A percentile compares a stretch with the other conserved stretches of the same genome.
phyloP scores from a whole-genome alignment of 2,888 invertebrate species.

The Ecliptopera silaceata region DNA sequence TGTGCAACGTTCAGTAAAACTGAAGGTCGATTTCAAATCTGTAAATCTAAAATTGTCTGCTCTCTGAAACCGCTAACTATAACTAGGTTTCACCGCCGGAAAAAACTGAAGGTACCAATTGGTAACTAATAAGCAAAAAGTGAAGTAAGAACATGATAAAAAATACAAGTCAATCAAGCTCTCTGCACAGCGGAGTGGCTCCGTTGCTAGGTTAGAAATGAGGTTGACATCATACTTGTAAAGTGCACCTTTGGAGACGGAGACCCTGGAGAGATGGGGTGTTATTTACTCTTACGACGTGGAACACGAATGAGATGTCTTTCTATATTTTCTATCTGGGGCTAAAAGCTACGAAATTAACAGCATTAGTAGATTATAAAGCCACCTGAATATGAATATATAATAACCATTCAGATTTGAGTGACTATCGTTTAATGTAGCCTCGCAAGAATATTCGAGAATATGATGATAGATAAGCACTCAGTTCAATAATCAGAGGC shows the following conservation, averaged over 20 bases:
- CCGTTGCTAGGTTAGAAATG: slow-evolving; percentile 19
- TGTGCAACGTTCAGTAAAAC: slow-evolving; percentile 42
- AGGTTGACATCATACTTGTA: slow-evolving; percentile 22
- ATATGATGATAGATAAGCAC: too few species aligned
- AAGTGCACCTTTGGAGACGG: too few species aligned
- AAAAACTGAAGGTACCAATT: slow-evolving; percentile 38
- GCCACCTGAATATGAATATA: too few species aligned
- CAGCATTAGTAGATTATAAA: too few species aligned
- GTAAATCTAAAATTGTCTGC: slow-evolving; percentile 38
- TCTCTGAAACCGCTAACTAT: slow-evolving; percentile 41
- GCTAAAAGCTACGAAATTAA: too few species aligned
- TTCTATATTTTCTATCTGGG: too few species aligned
- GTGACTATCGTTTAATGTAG: too few species aligned
- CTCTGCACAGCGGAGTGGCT: slow-evolving; percentile 23
- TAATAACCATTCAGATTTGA: too few species aligned
- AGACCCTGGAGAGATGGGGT: neutral
- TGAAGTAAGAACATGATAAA: slow-evolving; percentile 38
- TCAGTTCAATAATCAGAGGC: too few species aligned
- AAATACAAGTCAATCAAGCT: slow-evolving; percentile 36
- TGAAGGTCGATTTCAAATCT: slow-evolving; percentile 55
- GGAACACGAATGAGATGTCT: too few species aligned
- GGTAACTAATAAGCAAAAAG: slow-evolving; percentile 32
- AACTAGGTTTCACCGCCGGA: slow-evolving; percentile 46
- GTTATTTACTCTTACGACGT: too few species aligned
- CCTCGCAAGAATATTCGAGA: too few species aligned